Evolutionary conservation across 1,140 invertebrate genomes (phyloP).

Genomic region (Caenorhabditis remanei): DNA sequence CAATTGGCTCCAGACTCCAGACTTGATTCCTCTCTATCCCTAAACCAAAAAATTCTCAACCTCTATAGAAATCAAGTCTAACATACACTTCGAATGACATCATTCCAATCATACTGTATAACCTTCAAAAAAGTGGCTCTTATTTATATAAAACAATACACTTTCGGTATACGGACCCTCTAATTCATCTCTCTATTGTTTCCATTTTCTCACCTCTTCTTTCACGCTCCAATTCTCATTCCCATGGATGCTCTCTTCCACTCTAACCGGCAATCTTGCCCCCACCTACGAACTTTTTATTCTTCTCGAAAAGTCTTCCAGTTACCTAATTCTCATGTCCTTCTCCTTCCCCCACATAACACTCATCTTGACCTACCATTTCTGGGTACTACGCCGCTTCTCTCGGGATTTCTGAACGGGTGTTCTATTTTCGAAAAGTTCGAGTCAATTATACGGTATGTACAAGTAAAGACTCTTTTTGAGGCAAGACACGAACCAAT

Average conservation of each 20-base stretch:
- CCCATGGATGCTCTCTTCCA: background rate
- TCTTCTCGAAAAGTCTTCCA: background rate
- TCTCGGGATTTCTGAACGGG: conserved; percentile 4
- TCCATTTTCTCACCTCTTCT: background rate
- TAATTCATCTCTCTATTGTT: conserved; percentile 34
- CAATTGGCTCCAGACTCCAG: no score
- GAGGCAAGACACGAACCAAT: conserved; percentile 51
- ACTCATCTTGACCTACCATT: conserved; percentile 28
- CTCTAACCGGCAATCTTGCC: background rate
- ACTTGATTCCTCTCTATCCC: no score
- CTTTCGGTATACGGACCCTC: background rate
- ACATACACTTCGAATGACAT: background rate
- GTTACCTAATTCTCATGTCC: conserved; percentile 49
- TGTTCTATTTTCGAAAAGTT: conserved; percentile 33
- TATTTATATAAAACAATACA: conserved; percentile 36
- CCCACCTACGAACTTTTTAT: background rate
- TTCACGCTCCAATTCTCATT: conserved; percentile 15
- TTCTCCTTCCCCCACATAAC: background rate
- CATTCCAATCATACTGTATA: conserved; percentile 1
- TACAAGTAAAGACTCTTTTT: conserved; percentile 50
- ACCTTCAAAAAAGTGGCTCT: conserved; percentile 47
- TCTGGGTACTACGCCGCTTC: background rate
- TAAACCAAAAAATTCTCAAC: no score
- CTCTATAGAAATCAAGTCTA: no score
- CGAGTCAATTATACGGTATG: conserved; percentile 56